Evolutionary conservation across 2,797 vertebrate genomes (phyloP).

Genomic region (Parauchenoglanis punctatus): DNA sequence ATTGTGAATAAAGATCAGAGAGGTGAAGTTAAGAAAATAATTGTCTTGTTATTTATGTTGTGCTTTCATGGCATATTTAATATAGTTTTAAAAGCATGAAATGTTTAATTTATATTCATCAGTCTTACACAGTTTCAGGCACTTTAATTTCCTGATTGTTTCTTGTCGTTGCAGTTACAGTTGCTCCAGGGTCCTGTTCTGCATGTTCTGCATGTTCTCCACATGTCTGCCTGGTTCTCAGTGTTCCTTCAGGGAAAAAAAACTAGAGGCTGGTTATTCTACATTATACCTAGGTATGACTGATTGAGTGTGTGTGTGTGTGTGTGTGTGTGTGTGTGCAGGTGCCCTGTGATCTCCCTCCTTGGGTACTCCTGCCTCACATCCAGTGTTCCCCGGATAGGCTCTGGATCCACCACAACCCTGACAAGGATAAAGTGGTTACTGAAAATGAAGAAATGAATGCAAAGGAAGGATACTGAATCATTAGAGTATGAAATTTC

Average conservation of each 20-base stretch:
- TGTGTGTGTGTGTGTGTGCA: neutral
- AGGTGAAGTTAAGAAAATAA: neutral
- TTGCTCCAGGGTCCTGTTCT: neutral
- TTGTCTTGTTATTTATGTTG: neutral
- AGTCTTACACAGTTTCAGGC: neutral
- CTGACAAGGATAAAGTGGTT: neutral
- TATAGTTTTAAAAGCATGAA: constrained; percentile 5
- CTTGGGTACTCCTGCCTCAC: neutral
- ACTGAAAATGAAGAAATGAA: neutral
- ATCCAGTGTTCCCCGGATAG: neutral
- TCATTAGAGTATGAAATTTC: neutral
- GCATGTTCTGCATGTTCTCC: neutral
- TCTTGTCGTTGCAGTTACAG: neutral
- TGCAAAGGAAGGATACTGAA: neutral
- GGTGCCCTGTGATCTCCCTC: neutral
- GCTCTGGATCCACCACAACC: neutral
- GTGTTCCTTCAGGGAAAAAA: neutral
- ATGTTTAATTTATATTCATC: constrained; percentile 10
- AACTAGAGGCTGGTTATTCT: too few relatives aligned
- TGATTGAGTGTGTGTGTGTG: neutral
- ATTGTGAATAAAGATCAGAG: constrained; percentile 16
- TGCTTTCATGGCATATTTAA: neutral
- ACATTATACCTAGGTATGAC: neutral
- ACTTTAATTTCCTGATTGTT: constrained; percentile 25
- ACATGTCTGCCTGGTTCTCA: neutral